Percentiles rank a stretch among this genome's conserved stretches.
phyloP scores from a whole-genome alignment of 2,888 invertebrate species.

The Chironomus tentans region DNA sequence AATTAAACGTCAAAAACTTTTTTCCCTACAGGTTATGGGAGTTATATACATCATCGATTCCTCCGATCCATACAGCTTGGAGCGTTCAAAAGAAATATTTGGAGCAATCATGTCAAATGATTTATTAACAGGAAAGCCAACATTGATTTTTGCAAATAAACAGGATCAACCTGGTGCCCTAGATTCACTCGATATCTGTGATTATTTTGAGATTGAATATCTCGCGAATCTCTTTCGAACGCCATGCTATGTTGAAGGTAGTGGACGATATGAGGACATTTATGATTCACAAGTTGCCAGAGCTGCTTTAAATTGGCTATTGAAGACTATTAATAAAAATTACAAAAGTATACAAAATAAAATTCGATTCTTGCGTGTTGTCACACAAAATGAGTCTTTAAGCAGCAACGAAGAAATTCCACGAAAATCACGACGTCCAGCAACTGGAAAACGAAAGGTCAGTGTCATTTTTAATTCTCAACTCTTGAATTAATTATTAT shows the following conservation, averaged over 20 bases:
- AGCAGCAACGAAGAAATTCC: conserved; percentile 21
- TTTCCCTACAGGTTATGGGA: conserved; percentile 1
- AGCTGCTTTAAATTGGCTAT: not conserved
- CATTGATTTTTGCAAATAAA: conserved; percentile 14
- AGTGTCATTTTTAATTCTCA: conserved; percentile 4
- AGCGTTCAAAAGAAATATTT: conserved; percentile 18
- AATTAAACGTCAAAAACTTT: not conserved
- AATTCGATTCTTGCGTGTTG: conserved; percentile 20
- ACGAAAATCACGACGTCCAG: conserved; percentile 1
- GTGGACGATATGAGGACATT: not conserved
- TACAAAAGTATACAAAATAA: conserved; percentile 24
- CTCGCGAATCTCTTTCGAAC: conserved; percentile 19
- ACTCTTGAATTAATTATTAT: not conserved
- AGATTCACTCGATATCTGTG: conserved; percentile 23
- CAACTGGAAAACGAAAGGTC: conserved; percentile 24
- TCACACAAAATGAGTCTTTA: conserved; percentile 20
- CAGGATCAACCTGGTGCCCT: conserved; percentile 13
- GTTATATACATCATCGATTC: conserved; percentile 21
- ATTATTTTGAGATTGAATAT: conserved; percentile 24
- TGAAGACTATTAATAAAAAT: conserved; percentile 19
- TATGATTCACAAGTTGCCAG: conserved; percentile 7
- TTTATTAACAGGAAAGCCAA: conserved; percentile 17
- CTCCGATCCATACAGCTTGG: not conserved
- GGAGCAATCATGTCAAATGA: conserved; percentile 21
- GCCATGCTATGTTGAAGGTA: conserved; percentile 17